Conservation (phyloP, 2,113 vertebrate genomes). For the Sorex fumeus region DNA sequence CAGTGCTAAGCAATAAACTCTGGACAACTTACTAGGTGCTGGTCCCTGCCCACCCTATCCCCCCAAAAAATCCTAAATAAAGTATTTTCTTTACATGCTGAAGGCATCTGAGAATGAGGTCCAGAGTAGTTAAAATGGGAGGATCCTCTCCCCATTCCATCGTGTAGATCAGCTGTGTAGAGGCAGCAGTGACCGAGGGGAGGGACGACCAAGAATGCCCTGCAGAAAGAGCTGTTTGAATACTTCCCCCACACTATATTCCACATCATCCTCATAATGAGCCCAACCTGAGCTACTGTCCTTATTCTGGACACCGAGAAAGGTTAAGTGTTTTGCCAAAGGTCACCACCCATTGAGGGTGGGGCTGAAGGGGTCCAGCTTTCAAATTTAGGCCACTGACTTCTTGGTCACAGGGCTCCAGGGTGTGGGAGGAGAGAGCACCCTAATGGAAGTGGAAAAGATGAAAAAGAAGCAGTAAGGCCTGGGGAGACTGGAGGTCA, state of each 20-base stretch:
- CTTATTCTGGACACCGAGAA: conserved; percentile 28
- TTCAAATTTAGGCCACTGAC: background rate
- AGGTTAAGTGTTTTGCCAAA: background rate
- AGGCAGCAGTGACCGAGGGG: too few species aligned
- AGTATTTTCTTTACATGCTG: too few species aligned
- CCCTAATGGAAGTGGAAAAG: too few species aligned
- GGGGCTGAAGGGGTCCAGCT: too few species aligned
- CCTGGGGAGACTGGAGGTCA: too few species aligned
- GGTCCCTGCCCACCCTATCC: too few species aligned
- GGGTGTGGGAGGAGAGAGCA: background rate
- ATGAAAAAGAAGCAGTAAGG: too few species aligned
- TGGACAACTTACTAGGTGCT: too few species aligned
- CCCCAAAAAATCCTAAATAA: too few species aligned
- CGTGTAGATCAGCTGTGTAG: background rate
- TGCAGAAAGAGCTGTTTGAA: too few species aligned
- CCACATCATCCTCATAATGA: conserved; percentile 25
- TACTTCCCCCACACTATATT: background rate
- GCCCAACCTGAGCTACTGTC: background rate
- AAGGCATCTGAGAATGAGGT: background rate
- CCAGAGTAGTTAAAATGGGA: background rate
- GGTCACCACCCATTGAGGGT: background rate
- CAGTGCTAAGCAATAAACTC: too few species aligned
- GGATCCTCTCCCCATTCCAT: background rate
- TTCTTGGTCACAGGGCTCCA: background rate
- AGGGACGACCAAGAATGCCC: too few species aligned